Evolutionary conservation across 2,888 invertebrate genomes (phyloP).

Genomic region (Acanthosepion pharaonis): DNA sequence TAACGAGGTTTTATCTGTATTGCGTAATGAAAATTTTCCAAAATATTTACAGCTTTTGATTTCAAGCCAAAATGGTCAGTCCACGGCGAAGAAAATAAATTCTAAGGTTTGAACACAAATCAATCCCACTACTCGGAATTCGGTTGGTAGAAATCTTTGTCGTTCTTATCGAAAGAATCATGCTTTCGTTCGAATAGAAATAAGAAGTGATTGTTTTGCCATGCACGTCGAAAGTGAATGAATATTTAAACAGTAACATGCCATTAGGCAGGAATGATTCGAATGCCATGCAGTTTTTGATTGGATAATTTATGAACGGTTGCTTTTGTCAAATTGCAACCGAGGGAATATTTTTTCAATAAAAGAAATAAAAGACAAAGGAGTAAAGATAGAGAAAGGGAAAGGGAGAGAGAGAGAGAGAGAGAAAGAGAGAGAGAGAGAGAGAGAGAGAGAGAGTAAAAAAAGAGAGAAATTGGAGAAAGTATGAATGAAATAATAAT

Average conservation of each 20-base stretch:
- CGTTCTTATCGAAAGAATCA: neutral
- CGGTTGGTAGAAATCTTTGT: neutral
- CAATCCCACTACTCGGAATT: neutral
- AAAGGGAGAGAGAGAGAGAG: neutral
- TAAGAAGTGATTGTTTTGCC: slow-evolving; percentile 33
- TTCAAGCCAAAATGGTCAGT: too few species aligned
- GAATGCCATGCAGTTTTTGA: slow-evolving; percentile 33
- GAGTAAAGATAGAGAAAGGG: neutral
- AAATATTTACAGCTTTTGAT: too few species aligned
- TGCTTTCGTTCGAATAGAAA: neutral
- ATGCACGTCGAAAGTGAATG: slow-evolving; percentile 22
- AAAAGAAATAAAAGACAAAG: neutral
- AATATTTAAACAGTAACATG: slow-evolving; percentile 6
- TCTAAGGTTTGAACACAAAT: neutral
- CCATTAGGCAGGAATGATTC: slow-evolving; percentile 33
- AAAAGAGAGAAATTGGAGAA: neutral
- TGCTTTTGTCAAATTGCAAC: neutral
- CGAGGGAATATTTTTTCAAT: neutral
- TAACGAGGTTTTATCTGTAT: too few species aligned
- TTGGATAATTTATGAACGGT: slow-evolving; percentile 23
- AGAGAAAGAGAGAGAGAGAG: neutral
- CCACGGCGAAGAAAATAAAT: neutral
- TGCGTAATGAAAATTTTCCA: too few species aligned
- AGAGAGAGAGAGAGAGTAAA: neutral
- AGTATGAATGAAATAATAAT: neutral